Evolutionary conservation across 2,797 vertebrate species (phyloP).

Genomic region (Anas bernieri): DNA sequence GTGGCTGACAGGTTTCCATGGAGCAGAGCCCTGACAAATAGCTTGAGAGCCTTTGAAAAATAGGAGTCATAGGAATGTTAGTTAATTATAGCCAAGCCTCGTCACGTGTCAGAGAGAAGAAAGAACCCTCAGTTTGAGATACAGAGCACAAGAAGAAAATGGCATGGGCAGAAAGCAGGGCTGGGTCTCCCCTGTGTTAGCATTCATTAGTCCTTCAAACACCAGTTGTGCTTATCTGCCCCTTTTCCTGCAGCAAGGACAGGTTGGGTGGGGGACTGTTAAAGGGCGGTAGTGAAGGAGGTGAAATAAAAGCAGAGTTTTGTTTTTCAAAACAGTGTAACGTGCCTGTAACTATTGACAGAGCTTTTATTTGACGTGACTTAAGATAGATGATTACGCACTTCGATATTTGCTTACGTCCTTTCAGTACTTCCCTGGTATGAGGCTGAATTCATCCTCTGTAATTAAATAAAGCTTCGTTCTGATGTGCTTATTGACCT

Average conservation of each 20-base stretch:
- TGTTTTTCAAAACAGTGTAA: constrained; percentile 33
- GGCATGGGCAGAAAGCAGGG: background rate
- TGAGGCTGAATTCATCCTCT: constrained; percentile 2
- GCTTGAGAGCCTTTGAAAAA: background rate
- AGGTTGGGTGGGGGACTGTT: background rate
- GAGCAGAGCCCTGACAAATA: background rate
- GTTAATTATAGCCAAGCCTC: background rate
- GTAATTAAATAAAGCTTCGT: background rate
- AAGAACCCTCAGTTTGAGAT: background rate
- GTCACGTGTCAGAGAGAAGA: background rate
- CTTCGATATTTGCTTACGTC: constrained; percentile 51
- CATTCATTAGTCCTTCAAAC: background rate
- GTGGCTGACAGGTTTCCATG: background rate
- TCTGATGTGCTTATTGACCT: constrained; percentile 11
- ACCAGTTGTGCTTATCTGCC: background rate
- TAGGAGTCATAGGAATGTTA: background rate
- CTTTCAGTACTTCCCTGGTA: background rate
- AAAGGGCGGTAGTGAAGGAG: background rate
- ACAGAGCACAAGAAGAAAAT: background rate
- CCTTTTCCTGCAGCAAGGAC: background rate
- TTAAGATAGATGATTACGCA: constrained; percentile 36
- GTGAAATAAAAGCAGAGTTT: constrained; percentile 10
- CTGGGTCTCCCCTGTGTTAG: background rate
- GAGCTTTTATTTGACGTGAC: constrained; percentile 43
- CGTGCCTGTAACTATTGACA: constrained; percentile 60